Conservation (phyloP, 2,888 invertebrate genomes). For the Eilema caniola region DNA sequence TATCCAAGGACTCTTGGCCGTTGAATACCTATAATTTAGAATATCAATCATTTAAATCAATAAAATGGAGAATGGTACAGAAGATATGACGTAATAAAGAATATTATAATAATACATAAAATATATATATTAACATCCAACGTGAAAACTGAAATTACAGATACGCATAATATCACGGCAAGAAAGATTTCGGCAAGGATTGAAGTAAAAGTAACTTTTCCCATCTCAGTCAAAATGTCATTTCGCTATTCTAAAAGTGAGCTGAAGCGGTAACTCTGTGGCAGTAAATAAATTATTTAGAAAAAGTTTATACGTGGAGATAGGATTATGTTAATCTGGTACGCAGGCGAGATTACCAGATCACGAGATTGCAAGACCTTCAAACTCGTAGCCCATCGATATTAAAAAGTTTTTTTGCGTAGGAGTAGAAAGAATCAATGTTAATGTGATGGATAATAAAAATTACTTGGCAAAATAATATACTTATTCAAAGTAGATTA, state of each 20-base stretch:
- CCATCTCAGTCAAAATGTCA: conserved; percentile 62
- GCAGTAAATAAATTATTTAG: conserved; percentile 71
- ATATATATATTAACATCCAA: no score
- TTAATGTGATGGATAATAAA: neutral
- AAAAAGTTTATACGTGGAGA: conserved; percentile 55
- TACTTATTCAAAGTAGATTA: neutral
- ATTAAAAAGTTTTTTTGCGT: neutral
- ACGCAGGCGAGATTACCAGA: conserved; percentile 47
- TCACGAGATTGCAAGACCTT: conserved; percentile 27
- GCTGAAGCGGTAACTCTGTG: conserved; percentile 38
- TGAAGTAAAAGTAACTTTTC: conserved; percentile 60
- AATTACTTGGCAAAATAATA: neutral
- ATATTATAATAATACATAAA: no score
- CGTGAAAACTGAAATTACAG: conserved; percentile 21
- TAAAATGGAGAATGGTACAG: no score
- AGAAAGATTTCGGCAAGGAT: conserved; percentile 44
- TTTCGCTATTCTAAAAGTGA: conserved; percentile 53
- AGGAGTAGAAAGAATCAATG: neutral
- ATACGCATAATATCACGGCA: conserved; percentile 23
- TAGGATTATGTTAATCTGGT: conserved; percentile 67
- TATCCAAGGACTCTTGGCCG: no score
- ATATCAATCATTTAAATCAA: no score
- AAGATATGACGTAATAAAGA: no score
- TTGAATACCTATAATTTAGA: no score
- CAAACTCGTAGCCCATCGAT: conserved; percentile 19